A percentile compares a stretch with the other conserved stretches of the same genome.
Conservation (phyloP, 2,888 invertebrate species). For the Nemotelus nigrinus region DNA sequence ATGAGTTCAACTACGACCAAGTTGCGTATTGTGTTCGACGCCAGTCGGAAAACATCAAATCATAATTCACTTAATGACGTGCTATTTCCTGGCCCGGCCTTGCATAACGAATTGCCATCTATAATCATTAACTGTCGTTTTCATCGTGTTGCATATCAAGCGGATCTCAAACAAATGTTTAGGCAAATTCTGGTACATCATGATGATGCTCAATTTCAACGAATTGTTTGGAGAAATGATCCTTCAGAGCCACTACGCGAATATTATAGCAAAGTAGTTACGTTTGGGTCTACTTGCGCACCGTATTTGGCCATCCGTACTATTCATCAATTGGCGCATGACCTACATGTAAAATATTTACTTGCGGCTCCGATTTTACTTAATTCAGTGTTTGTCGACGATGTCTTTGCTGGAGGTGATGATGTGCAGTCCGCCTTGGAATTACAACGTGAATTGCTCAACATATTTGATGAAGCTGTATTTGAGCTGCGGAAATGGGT, state of each 20-base stretch:
- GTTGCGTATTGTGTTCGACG: too few species aligned
- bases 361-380: background rate
- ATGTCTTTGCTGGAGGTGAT: slow-evolving; percentile 3
- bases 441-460: slow-evolving; percentile 6
- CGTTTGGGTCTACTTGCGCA: background rate
- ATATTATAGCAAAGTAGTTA: background rate
- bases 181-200: too few species aligned
- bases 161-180: too few species aligned
- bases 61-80: too few species aligned
- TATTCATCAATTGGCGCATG: slow-evolving; percentile 7
- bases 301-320: slow-evolving; percentile 5
- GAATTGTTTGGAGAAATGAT: background rate
- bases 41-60: too few species aligned
- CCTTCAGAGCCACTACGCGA: background rate
- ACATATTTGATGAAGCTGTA: slow-evolving; percentile 16
- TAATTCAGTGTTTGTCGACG: background rate
- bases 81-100: too few species aligned
- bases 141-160: too few species aligned
- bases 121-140: too few species aligned
- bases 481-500: slow-evolving; percentile 30
- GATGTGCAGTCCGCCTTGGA: background rate
- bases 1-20: too few species aligned
- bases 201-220: too few species aligned
- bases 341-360: slow-evolving; percentile 1
- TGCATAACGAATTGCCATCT: too few species aligned